A percentile compares a stretch with the other conserved stretches of the same genome.
Evolutionary conservation across 2,113 vertebrate genomes (phyloP).

Genomic region (Antennarius striatus): DNA sequence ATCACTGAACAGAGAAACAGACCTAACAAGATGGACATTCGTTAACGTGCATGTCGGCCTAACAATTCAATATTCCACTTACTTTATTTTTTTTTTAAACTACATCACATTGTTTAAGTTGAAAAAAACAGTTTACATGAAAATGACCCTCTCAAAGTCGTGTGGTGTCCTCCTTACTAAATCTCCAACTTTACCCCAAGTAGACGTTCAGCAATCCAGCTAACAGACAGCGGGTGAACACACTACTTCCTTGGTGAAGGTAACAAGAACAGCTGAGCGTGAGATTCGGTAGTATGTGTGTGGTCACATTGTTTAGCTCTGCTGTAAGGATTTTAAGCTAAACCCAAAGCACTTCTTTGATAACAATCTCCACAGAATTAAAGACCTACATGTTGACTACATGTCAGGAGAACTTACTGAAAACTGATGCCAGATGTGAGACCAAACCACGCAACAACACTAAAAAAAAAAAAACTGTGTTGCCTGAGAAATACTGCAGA

Average conservation of each 20-base stretch:
- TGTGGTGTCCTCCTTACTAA: too few species aligned
- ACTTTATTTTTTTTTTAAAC: too few species aligned
- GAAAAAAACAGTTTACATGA: too few species aligned
- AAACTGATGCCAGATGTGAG: slow-evolving; percentile 7
- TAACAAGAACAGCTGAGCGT: background rate
- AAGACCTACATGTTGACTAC: slow-evolving; percentile 4
- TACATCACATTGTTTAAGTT: too few species aligned
- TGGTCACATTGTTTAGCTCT: slow-evolving; percentile 11
- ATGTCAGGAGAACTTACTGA: slow-evolving; percentile 14
- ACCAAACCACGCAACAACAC: slow-evolving; percentile 10
- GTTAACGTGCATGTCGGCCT: too few species aligned
- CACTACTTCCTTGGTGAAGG: background rate
- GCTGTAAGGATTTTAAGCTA: slow-evolving; percentile 6
- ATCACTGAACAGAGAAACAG: too few species aligned
- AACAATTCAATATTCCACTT: too few species aligned
- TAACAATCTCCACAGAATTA: slow-evolving; percentile 24
- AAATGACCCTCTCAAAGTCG: too few species aligned
- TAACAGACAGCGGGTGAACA: background rate
- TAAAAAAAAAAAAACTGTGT: background rate
- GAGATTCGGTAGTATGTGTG: background rate
- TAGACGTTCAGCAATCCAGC: too few species aligned
- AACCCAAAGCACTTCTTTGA: slow-evolving; percentile 6
- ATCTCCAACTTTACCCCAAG: too few species aligned
- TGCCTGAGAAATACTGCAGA: background rate
- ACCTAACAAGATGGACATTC: too few species aligned